Evolutionary conservation across 2,113 vertebrate genomes (phyloP), one percentile per base, ranked within the genome.

Genomic region (Centropus bengalensis): DNA sequence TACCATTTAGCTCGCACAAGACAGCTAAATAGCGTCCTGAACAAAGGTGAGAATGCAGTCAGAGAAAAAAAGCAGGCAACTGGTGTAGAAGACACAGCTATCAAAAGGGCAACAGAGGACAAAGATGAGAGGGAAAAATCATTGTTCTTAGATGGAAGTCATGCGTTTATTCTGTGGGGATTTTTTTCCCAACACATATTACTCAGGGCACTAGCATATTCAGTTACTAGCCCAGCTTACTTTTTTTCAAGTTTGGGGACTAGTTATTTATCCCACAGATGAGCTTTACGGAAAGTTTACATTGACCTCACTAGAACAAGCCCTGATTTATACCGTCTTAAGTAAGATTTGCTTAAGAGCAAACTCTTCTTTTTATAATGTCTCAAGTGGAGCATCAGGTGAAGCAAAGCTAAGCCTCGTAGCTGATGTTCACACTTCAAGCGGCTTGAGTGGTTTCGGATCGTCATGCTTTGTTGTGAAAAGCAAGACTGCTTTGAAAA

Each of bases 401-500:
- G 30, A 91, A 69, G 55, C 28, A 54, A 86, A 82, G 17, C 69
- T 63, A 52, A 74, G 22, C 23, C 47, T 75, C 0, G 1, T 44
- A 40, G 28, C 30, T 75, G 28, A 91, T 58, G 55, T 51, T 84
- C 69, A 75, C 33, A 19, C 18, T 79, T 58, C 27, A 10, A 38
- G 32, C 30, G 59, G 19, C 8, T 54, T 58, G 28, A 1, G 0
- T 0, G 0, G 2, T 74, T 87, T 88, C 63, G 32, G 56, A 51
- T 70, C 76, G 47, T 32, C 26, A 42, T 38, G 18, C 5, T 93
- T 14, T 28, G 8, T 33, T 89, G 33, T 51, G 32, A 94, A n/a
- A 47, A 75, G 33, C 14, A 44, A 85, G 22, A 23, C 58, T 82
- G 33, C 42, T 82, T 63, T 51, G 47, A 89, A 82, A 78, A 18